Base-by-base conservation (phyloP, 2,888 invertebrate genomes). In the Agriopis aurantiaria region DNA sequence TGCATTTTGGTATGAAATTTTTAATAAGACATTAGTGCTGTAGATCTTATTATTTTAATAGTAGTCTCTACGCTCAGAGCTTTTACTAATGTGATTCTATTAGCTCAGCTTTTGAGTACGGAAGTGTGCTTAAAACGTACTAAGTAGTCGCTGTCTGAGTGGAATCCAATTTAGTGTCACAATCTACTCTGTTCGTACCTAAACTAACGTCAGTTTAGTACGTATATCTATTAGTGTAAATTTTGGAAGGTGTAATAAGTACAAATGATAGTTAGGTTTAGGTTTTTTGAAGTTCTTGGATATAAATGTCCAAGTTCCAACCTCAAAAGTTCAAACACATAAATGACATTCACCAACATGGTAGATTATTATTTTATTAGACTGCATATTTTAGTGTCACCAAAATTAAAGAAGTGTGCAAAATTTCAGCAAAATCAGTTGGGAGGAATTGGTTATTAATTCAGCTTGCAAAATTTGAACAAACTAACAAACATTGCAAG, bases 71-170 rank as follows among this genome's bases (percentile, higher is more conserved):
- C 63, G 45, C 64, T 65, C 40, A 68, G 57, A 69, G 74, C 71
- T 73, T 75, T 61, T 61, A 74, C 69, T 70, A 70, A 69, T 69
- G 68, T 70, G 65, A 75, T 76, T 75, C 46, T 67, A 75, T 74
- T 75, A 75, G 68, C 69, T 60, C 63, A 40, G 69, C 67, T 57
- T 69, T 71, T 75, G 71, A 74, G 68, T 46, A 51, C 69, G 65
- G 62, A 65, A 71, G 59, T 73, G 72, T 68, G 66, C 68, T 67
- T 71, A 61, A 69, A 55, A 53, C 52, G 43, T 55, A 52, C 57
- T 52, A n/a, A n/a, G n/a, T n/a, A 66, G 56, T 66, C 52, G 66
- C 12, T 61, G 69, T 66, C 66, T 65, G 14, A 40, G 52, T 57
- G 63, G 62, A 69, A 74, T 70, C 67, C 53, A 74, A 76, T 76